Conservation (phyloP, 2,888 invertebrate genomes). For the Caenorhabditis sulstoni region DNA sequence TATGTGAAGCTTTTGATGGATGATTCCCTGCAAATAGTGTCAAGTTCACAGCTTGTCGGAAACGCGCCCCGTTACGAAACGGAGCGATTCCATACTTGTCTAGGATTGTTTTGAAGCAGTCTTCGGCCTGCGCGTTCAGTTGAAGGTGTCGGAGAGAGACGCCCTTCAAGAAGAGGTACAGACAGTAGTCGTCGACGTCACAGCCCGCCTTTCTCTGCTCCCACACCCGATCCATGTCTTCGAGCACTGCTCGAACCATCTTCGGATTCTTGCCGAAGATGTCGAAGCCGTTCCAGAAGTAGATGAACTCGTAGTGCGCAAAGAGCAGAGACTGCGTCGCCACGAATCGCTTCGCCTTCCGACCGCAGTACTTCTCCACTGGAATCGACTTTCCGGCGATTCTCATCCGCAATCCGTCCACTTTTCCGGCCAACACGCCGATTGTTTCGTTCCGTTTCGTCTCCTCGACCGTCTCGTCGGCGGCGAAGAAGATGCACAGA, state of each 20-base stretch:
- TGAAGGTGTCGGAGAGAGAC: slow-evolving; percentile 89
- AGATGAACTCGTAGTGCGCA: slow-evolving; percentile 91
- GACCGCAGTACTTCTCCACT: slow-evolving; percentile 95
- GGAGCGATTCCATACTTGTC: slow-evolving; percentile 80
- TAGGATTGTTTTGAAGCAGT: slow-evolving; percentile 86
- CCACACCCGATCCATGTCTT: slow-evolving; percentile 78
- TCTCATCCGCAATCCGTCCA: slow-evolving; percentile 89
- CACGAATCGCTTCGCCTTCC: slow-evolving; percentile 88
- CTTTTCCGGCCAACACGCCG: slow-evolving; percentile 82
- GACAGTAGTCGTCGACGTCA: slow-evolving; percentile 76
- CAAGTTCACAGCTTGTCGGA: neutral
- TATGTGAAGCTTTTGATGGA: slow-evolving; percentile 89
- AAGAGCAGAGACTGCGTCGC: slow-evolving; percentile 87
- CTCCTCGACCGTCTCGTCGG: slow-evolving; percentile 67
- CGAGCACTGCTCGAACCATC: slow-evolving; percentile 81
- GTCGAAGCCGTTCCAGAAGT: slow-evolving; percentile 93
- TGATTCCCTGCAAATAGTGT: slow-evolving; percentile 81
- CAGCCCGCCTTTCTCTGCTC: slow-evolving; percentile 70
- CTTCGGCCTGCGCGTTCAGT: slow-evolving; percentile 87
- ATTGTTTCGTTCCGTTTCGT: slow-evolving; percentile 66
- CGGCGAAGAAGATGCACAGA: slow-evolving; percentile 87
- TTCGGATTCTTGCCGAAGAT: slow-evolving; percentile 86
- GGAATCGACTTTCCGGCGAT: slow-evolving; percentile 97
- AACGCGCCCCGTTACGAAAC: neutral
- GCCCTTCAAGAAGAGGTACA: slow-evolving; percentile 89